Conservation (phyloP, 92 coral and sea anemone genomes). For the Siderastrea radians region DNA sequence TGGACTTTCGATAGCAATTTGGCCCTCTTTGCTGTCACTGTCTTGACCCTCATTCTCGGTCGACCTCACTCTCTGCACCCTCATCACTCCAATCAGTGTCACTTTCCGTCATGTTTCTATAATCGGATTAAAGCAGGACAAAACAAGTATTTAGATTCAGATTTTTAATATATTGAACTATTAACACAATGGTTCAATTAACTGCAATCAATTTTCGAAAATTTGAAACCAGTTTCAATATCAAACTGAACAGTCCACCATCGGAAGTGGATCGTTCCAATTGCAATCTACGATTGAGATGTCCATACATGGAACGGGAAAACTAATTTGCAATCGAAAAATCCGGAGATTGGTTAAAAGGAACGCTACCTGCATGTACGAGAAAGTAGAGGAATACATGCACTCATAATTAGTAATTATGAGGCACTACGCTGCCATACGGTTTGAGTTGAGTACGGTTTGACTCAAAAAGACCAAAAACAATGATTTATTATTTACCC, state of each 20-base stretch:
- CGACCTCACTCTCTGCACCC: constrained; percentile 23
- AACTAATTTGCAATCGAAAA: too few species aligned
- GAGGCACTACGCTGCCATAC: too few species aligned
- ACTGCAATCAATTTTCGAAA: constrained; percentile 2
- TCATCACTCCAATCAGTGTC: constrained; percentile 20
- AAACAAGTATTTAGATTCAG: constrained; percentile 29
- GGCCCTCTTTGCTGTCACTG: constrained; percentile 3
- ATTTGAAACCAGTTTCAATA: neutral
- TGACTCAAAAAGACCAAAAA: neutral
- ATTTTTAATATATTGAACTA: constrained; percentile 1
- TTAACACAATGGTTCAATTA: constrained; percentile 25
- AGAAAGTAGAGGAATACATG: too few species aligned
- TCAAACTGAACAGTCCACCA: too few species aligned
- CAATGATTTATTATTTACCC: neutral
- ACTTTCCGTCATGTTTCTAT: constrained; percentile 37
- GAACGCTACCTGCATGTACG: too few species aligned
- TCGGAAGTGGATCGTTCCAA: too few species aligned
- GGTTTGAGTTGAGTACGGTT: constrained; percentile 3
- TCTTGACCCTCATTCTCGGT: constrained; percentile 13
- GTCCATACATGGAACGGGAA: too few species aligned
- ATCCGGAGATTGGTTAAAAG: too few species aligned
- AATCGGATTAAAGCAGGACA: constrained; percentile 35
- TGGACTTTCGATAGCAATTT: neutral
- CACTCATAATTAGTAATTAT: neutral
- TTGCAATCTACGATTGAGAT: too few species aligned